Evolutionary conservation across 1,140 invertebrate species (phyloP).

Genomic region (Achatina immaculata): DNA sequence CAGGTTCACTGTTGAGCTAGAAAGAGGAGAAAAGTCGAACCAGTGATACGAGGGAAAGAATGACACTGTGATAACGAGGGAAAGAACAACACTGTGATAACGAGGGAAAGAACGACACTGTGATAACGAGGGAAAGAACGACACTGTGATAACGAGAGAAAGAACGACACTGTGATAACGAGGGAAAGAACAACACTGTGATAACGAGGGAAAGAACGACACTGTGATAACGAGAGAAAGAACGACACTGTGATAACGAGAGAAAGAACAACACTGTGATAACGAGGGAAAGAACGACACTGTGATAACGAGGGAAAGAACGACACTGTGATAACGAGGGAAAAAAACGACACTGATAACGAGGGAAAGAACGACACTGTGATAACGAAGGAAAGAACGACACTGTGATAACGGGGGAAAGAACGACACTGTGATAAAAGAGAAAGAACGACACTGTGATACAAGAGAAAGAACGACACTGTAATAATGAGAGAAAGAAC

Average conservation of each 20-base stretch:
- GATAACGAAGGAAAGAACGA: background rate
- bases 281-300: background rate
- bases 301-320: background rate
- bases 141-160: background rate
- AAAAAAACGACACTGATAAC: background rate
- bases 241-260: background rate
- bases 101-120: background rate
- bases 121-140: background rate
- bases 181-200: background rate
- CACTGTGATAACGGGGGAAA: background rate
- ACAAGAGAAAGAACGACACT: background rate
- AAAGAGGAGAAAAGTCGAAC: background rate
- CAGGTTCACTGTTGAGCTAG: too few species aligned
- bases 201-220: background rate
- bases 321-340: background rate
- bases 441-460: background rate
- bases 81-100: background rate
- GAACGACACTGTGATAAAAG: background rate
- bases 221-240: background rate
- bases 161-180: background rate
- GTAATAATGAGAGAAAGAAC: background rate
- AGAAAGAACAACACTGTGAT: background rate
- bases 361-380: background rate
- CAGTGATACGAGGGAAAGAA: background rate
- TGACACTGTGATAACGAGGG: background rate